Percentiles rank a stretch among this genome's conserved stretches.
phyloP scores from a whole-genome alignment of 2,888 invertebrate species.

The Lamellibrachia columna region DNA sequence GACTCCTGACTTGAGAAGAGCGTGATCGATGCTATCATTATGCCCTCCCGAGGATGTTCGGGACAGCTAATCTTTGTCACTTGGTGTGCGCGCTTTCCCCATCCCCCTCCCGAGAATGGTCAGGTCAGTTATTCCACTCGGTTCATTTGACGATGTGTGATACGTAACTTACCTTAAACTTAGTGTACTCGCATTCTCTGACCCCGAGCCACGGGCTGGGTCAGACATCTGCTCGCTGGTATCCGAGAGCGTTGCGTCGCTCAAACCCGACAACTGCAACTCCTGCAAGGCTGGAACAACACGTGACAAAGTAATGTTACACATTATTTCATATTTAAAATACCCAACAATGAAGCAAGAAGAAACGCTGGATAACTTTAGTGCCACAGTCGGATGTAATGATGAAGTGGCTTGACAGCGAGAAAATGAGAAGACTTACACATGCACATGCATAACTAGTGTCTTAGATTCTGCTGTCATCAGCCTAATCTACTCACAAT shows the following conservation, averaged over 20 bases:
- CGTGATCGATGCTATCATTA: background rate
- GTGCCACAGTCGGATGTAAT: too few species aligned
- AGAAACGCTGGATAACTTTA: too few species aligned
- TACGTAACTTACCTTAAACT: background rate
- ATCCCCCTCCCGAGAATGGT: too few species aligned
- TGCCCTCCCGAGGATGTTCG: too few species aligned
- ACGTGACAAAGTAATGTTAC: background rate
- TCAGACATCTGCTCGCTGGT: background rate
- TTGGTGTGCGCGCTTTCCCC: too few species aligned
- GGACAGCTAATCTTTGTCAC: too few species aligned
- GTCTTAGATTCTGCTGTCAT: too few species aligned
- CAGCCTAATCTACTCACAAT: background rate
- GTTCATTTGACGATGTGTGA: too few species aligned
- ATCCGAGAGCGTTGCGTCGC: background rate
- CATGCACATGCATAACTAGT: too few species aligned
- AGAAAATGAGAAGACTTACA: too few species aligned
- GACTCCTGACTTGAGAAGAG: background rate
- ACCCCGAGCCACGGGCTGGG: background rate
- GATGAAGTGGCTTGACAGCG: too few species aligned
- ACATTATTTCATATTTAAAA: background rate
- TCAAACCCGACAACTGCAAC: background rate
- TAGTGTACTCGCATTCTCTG: background rate
- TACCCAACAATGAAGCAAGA: background rate
- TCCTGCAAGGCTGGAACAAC: background rate
- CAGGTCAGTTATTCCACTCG: too few species aligned